A percentile compares a stretch with the other conserved stretches of the same genome.
phyloP scores from a whole-genome alignment of 2,113 vertebrate species.

The Phyllopteryx taeniolatus region DNA sequence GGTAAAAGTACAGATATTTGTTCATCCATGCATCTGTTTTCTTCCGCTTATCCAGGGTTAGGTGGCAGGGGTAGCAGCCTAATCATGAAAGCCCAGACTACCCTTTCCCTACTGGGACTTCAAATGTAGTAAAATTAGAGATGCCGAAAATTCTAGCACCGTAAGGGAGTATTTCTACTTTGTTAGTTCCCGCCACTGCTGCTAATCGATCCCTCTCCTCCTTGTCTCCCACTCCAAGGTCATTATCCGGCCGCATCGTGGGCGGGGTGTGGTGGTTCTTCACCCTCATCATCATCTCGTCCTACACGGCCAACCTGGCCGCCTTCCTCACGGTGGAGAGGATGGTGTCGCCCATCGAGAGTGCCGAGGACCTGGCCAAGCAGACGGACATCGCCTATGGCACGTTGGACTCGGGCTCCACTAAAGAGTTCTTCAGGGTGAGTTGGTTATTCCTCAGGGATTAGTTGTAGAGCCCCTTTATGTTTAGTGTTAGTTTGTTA shows the following conservation, averaged over 20 bases:
- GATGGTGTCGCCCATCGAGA: constrained; percentile 99
- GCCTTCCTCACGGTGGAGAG: constrained; percentile 98
- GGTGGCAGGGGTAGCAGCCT: not conserved
- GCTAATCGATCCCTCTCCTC: not conserved
- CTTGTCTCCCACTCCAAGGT: constrained; percentile 69
- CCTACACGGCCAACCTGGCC: constrained; percentile 96
- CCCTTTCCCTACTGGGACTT: not conserved
- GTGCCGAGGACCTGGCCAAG: constrained; percentile 96
- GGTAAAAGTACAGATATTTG: too few relatives aligned
- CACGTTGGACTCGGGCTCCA: constrained; percentile 95
- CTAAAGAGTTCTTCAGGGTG: constrained; percentile 99
- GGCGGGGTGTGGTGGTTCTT: constrained; percentile 99
- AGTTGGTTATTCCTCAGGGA: constrained; percentile 52
- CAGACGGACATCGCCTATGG: constrained; percentile 99
- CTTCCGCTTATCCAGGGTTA: not conserved
- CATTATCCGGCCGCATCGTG: constrained; percentile 95
- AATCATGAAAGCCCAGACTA: not conserved
- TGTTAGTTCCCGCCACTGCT: not conserved
- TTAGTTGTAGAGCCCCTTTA: not conserved
- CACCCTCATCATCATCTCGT: constrained; percentile 99
- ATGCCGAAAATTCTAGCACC: not conserved
- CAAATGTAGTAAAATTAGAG: not conserved
- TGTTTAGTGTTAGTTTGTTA: not conserved
- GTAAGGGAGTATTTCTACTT: not conserved
- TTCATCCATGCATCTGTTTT: not conserved